Evolutionary conservation across 2,797 vertebrate genomes (phyloP), one percentile per base, ranked within the genome.

Genomic region (Miichthys miiuy): DNA sequence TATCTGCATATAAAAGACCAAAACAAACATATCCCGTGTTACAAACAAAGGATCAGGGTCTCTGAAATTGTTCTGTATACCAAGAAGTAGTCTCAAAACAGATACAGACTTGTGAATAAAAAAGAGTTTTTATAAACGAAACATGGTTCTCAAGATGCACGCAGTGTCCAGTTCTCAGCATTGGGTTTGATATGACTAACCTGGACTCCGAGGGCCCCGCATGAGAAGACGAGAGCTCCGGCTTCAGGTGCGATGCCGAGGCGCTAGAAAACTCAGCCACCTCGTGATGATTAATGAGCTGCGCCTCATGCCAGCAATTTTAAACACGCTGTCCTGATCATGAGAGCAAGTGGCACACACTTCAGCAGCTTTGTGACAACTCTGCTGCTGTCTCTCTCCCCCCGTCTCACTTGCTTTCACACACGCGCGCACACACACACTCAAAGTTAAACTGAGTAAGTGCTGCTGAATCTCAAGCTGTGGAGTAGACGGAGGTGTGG

Each of bases 271-370:
- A 68, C 44, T 44, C 68, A 54, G 38, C 20, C 70, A 77, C 65
- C 68, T 41, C 63, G 75, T 62, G 75, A 78, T 85, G 89, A 89
- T 90, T 81, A 89, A 88, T 84, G 85, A 89, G 75, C 67, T 60
- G 27, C 66, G 51, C 72, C 44, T 77, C 57, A 34, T 75, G 78
- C 82, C 86, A 86, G 73, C 62, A 60, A 68, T 80, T 86, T 85
- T 68, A 68, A 81, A 76, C 61, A 18, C 72, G 60, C 56, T 42
- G 61, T 81, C 79, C 70, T 72, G 60, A 71, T 78, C 56, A 34
- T 11, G 25, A 77, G 71, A 56, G 51, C 44, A 64, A 57, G 72
- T 0, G 3, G 34, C 50, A 44, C 74, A 73, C 69, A 70, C 60
- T 79, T 62, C 5, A 62, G 56, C 60, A 68, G 60, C 64, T 74